Evolutionary conservation across 2,113 vertebrate genomes (phyloP), one percentile per base, ranked within the genome.

Genomic region (Chauna torquata): DNA sequence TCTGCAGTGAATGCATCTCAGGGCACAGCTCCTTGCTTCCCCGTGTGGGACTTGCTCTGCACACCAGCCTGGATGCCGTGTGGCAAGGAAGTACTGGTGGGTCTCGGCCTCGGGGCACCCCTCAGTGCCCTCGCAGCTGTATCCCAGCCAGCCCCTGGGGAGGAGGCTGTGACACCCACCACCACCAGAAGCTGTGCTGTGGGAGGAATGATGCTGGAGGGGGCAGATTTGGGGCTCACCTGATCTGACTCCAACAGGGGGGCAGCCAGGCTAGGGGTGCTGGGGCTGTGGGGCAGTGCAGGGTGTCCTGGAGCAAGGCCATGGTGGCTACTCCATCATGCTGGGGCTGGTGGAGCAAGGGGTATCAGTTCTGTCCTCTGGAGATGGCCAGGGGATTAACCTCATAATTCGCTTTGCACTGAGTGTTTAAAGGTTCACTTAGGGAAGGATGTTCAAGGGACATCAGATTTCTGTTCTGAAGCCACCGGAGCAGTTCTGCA

Each of bases 121-220:
- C 38, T 66, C 66, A 49, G 22, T 8, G 9, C 40, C 74, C 30
- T 49, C 19, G 3, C 14, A 47, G 30, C 22, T 49, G 15, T 17
- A 49, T 19, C 58, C 50, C 87, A 42, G n/a, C 4, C 52, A 61
- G 30, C 34, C 44, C 14, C 27, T 42, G 45, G 32, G 45, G 13
- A 79, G 22, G 45, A 30, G 25, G 24, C 4, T 0, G 0, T 25
- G n/a, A 77, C 32, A 65, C 20, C 23, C 20, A 14, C 0, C 0
- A 8, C 15, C 58, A 40, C 17, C 3, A 5, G 17, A 18, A 59
- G 24, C 30, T 8, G 0, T 3, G 14, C 6, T 10, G 0, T 9
- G 0, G 2, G 47, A 28, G 25, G 16, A 69, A 20, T 6, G 16
- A 57, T 54, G 62, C 28, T 52, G 28, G 25, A 58, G 2, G 8